Evolutionary conservation across 53 echinoderm and acorn worm genomes (phyloP).

Genomic region (Paracentrotus lividus): DNA sequence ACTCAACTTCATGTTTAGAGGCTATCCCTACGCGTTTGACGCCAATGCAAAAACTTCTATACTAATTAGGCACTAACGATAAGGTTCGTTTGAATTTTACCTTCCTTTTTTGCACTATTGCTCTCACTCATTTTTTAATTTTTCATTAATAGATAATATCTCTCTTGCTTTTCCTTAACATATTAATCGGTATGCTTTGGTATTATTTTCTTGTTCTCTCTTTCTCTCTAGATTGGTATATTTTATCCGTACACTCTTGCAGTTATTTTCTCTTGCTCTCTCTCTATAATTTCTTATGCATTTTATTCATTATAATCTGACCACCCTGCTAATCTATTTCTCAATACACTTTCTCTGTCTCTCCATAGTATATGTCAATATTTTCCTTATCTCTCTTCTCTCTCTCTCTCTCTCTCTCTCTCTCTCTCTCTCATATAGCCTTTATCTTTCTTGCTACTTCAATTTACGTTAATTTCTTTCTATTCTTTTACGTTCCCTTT

Average conservation of each 20-base stretch:
- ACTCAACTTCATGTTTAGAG: conserved; percentile 14
- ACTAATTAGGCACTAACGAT: background rate
- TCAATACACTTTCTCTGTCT: background rate
- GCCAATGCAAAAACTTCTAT: background rate
- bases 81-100: background rate
- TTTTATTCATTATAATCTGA: too few relatives aligned
- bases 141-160: too few relatives aligned
- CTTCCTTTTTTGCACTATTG: background rate
- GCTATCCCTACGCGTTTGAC: conserved; percentile 34
- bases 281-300: background rate
- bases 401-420: background rate
- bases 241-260: background rate
- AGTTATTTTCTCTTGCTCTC: background rate
- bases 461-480: background rate
- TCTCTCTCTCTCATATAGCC: background rate
- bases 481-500: background rate
- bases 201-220: background rate
- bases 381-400: background rate
- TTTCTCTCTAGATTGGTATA: too few relatives aligned
- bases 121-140: background rate
- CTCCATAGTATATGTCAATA: background rate
- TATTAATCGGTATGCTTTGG: background rate
- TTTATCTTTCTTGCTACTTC: background rate
- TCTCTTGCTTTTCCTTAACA: background rate
- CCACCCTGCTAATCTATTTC: background rate